Evolutionary conservation across 2,797 vertebrate species (phyloP).

Genomic region (Muraenolepis orangiensis): DNA sequence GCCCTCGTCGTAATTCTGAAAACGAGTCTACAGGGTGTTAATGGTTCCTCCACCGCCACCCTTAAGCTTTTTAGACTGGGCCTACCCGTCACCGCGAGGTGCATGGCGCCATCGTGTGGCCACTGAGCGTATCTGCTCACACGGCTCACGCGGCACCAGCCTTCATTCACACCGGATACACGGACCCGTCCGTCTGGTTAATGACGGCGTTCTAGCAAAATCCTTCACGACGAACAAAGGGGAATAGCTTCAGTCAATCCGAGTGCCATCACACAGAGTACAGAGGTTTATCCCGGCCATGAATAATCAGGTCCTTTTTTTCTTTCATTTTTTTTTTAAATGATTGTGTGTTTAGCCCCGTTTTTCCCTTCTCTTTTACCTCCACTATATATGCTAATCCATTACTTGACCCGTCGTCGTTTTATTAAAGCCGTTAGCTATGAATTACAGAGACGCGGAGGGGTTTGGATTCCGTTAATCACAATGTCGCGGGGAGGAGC

Average conservation of each 20-base stretch:
- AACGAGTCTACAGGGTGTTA: background rate
- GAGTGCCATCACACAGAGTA: background rate
- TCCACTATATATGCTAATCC: background rate
- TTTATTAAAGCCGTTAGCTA: background rate
- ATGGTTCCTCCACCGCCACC: background rate
- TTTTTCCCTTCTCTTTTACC: background rate
- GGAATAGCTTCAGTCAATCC: background rate
- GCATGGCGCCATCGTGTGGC: constrained; percentile 67
- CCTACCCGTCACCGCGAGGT: constrained; percentile 32
- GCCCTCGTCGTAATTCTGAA: too few relatives aligned
- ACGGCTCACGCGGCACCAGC: background rate
- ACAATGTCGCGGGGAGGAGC: background rate
- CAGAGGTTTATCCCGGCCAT: background rate
- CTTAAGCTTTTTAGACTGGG: background rate
- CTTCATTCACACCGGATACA: background rate
- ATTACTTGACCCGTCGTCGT: background rate
- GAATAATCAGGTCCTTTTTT: background rate
- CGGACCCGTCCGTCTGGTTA: background rate
- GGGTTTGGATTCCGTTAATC: background rate
- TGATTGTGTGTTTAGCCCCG: background rate
- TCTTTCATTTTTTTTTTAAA: too few relatives aligned
- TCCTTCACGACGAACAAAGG: background rate
- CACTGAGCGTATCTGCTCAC: background rate
- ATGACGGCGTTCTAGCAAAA: background rate
- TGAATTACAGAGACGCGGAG: background rate